Evolutionary conservation across 2,797 vertebrate genomes (phyloP).

Genomic region (Pelochelys cantorii): DNA sequence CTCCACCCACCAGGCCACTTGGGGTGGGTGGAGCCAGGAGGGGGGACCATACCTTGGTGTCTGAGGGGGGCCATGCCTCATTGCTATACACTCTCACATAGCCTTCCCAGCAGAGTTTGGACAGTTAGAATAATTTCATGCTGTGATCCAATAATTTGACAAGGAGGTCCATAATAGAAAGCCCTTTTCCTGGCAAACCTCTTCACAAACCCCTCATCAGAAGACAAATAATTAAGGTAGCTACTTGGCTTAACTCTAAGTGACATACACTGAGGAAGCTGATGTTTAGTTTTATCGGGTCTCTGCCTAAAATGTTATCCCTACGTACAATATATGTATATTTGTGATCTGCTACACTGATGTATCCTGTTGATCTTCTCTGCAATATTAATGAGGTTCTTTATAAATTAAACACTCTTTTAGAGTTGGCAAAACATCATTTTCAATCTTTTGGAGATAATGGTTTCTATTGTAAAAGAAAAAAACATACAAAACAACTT

Average conservation of each 20-base stretch:
- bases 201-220: neutral
- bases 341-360: neutral
- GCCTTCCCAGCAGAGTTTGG: neutral
- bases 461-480: neutral
- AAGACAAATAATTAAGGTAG: neutral
- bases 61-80: no score
- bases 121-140: neutral
- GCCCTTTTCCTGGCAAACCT: constrained; percentile 24
- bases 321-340: neutral
- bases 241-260: neutral
- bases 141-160: neutral
- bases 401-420: neutral
- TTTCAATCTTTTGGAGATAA: neutral
- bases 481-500: neutral
- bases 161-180: neutral
- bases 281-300: neutral
- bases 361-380: neutral
- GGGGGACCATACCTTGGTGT: no score
- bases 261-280: neutral
- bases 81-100: neutral
- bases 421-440: neutral
- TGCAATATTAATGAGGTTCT: neutral
- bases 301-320: neutral
- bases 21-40: no score
- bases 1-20: no score